Evolutionary conservation across 2,113 vertebrate genomes (phyloP).

Genomic region (Noctilio leporinus): DNA sequence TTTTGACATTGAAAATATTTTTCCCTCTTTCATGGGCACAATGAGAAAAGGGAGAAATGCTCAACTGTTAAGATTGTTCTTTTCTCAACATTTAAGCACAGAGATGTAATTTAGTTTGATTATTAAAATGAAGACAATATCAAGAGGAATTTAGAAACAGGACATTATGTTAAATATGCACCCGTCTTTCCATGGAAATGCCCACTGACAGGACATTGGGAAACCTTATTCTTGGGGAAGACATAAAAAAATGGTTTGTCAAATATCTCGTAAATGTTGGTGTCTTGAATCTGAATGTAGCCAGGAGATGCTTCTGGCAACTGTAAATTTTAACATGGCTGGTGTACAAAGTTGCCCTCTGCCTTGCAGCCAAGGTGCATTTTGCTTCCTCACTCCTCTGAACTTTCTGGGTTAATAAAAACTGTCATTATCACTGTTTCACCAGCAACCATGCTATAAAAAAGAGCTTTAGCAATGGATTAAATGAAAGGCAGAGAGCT

Average conservation of each 20-base stretch:
- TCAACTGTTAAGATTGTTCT: neutral
- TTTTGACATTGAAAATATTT: neutral
- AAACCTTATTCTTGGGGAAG: neutral
- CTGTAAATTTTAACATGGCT: constrained; percentile 10
- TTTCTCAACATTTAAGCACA: neutral
- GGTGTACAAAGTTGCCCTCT: neutral
- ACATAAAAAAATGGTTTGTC: neutral
- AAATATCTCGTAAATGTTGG: constrained; percentile 13
- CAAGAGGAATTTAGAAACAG: neutral
- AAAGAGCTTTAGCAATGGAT: constrained; percentile 11
- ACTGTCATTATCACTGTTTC: constrained; percentile 36
- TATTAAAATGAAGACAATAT: constrained; percentile 18
- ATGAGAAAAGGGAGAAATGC: neutral
- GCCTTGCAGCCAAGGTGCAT: neutral
- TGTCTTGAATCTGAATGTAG: constrained; percentile 7
- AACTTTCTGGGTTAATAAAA: constrained; percentile 58
- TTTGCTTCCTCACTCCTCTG: constrained; percentile 17
- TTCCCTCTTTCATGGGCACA: neutral
- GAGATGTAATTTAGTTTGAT: constrained; percentile 9
- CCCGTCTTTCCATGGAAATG: constrained; percentile 4
- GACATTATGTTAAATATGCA: neutral
- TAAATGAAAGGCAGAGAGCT: constrained; percentile 27
- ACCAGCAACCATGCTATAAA: constrained; percentile 17
- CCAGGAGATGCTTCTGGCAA: constrained; percentile 7
- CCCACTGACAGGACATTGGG: neutral